Evolutionary conservation across 2,113 vertebrate species (phyloP).

Genomic region (Silurus meridionalis): DNA sequence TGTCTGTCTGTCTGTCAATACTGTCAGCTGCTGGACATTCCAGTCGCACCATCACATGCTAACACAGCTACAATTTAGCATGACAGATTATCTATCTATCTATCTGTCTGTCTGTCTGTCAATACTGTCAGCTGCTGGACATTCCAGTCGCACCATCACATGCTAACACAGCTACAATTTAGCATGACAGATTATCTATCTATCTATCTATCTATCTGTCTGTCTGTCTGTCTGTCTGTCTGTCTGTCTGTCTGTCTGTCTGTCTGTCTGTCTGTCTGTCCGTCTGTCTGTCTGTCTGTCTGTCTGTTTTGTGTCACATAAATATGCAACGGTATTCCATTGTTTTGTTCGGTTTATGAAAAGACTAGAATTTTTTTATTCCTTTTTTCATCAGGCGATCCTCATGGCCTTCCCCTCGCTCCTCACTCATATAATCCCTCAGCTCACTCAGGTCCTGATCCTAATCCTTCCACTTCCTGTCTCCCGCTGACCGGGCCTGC

Average conservation of each 20-base stretch:
- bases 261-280: too few species aligned
- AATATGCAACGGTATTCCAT: neutral
- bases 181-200: neutral
- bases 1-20: too few species aligned
- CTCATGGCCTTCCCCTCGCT: neutral
- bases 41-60: neutral
- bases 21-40: neutral
- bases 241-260: too few species aligned
- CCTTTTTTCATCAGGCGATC: neutral
- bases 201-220: too few species aligned
- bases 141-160: neutral
- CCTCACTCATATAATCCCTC: neutral
- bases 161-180: neutral
- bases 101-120: too few species aligned
- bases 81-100: neutral
- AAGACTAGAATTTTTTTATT: neutral
- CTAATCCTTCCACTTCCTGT: conserved; percentile 36
- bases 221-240: too few species aligned
- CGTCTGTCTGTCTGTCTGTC: too few species aligned
- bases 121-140: neutral
- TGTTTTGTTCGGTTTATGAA: neutral
- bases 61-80: neutral
- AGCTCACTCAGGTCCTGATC: conserved; percentile 19
- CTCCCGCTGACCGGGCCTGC: conserved; percentile 1
- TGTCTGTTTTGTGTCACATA: neutral